These are phyloP conservation scores for Caerostris darwini DNA, from an alignment of 1,140 invertebrate genomes.

Conservation along the genomic window DNA sequence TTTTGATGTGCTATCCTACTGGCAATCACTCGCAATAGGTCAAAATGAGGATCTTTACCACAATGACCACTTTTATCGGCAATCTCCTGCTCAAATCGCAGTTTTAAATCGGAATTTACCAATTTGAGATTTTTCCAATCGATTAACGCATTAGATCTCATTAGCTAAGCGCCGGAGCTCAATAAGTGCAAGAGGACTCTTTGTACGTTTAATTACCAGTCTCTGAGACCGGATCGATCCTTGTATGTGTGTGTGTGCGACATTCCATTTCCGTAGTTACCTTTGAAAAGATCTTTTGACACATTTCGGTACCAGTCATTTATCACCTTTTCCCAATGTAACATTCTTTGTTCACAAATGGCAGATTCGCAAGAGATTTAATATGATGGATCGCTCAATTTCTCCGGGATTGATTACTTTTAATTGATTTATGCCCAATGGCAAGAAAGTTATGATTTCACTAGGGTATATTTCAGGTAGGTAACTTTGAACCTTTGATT, in stretches of 20 bases:
- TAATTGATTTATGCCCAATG: slow-evolving; percentile 27
- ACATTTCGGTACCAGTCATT: slow-evolving; percentile 40
- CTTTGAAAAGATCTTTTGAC: slow-evolving; percentile 70
- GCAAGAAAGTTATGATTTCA: slow-evolving; percentile 9
- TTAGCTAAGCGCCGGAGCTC: slow-evolving; percentile 40
- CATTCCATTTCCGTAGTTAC: slow-evolving; percentile 63
- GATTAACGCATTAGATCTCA: slow-evolving; percentile 72
- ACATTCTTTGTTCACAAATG: slow-evolving; percentile 56
- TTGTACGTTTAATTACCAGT: slow-evolving; percentile 66
- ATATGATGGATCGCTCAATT: slow-evolving; percentile 40
- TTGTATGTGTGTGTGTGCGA: background rate
- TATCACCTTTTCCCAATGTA: slow-evolving; percentile 30
- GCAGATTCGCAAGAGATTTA: slow-evolving; percentile 51
- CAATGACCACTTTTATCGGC: background rate
- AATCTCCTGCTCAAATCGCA: background rate
- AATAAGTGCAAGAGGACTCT: slow-evolving; percentile 53
- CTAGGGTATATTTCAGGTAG: background rate
- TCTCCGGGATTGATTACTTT: slow-evolving; percentile 29
- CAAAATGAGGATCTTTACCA: background rate
- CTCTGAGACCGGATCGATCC: slow-evolving; percentile 46
- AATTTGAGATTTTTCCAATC: slow-evolving; percentile 59
- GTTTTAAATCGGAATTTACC: slow-evolving; percentile 2
- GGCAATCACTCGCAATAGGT: background rate
- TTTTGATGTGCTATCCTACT: no score
- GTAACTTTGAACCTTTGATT: slow-evolving; percentile 8